Conservation (phyloP, 2,113 vertebrate genomes). For the Anguilla rostrata region DNA sequence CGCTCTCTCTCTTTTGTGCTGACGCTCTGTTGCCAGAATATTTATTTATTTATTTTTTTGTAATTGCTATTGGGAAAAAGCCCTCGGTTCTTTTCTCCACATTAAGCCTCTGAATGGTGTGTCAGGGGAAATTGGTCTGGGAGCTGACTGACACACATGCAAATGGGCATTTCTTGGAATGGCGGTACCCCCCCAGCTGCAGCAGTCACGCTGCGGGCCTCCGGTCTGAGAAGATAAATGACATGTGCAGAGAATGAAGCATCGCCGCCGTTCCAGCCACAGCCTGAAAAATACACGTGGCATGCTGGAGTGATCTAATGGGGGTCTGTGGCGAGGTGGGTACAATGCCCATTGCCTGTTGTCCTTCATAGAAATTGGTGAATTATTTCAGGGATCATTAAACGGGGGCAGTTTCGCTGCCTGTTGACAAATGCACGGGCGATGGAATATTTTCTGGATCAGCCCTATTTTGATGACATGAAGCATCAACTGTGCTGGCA, state of each 20-base stretch:
- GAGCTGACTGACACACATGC: neutral
- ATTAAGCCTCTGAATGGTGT: neutral
- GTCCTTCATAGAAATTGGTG: too few relatives aligned
- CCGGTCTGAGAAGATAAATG: neutral
- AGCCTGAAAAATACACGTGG: too few relatives aligned
- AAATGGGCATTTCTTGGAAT: neutral
- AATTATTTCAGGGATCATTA: neutral
- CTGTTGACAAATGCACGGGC: neutral
- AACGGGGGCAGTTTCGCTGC: neutral
- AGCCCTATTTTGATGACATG: neutral
- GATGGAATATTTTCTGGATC: neutral
- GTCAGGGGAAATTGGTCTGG: neutral
- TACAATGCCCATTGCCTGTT: too few relatives aligned
- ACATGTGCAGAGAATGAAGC: neutral
- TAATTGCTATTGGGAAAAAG: conserved; percentile 45
- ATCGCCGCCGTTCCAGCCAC: too few relatives aligned
- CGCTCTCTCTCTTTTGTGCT: conserved; percentile 5
- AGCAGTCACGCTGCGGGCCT: neutral
- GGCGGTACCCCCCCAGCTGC: neutral
- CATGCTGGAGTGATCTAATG: too few relatives aligned
- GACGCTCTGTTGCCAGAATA: conserved; percentile 43
- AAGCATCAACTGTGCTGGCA: neutral
- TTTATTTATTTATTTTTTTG: conserved; percentile 28
- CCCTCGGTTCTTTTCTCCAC: conserved; percentile 6
- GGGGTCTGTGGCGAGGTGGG: too few relatives aligned